A percentile compares a stretch with the other conserved stretches of the same genome.
Conservation (phyloP, 2,113 vertebrate species). For the Cettia cetti region DNA sequence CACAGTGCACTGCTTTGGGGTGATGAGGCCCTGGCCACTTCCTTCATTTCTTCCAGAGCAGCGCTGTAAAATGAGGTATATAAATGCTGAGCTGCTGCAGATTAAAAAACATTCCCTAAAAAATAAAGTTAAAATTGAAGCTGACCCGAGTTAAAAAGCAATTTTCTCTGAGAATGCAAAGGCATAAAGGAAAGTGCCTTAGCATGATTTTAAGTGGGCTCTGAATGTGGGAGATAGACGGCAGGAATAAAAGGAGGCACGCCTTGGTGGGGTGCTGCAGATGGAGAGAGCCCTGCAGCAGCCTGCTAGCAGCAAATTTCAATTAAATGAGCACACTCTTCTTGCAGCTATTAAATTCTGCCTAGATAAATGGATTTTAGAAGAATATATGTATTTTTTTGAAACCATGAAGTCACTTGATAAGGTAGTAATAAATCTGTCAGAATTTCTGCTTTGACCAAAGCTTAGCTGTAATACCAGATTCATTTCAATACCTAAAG, state of each 20-base stretch:
- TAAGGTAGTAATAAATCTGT: conserved; percentile 65
- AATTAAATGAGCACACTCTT: conserved; percentile 63
- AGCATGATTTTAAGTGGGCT: conserved; percentile 53
- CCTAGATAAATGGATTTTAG: conserved; percentile 66
- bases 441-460: conserved; percentile 56
- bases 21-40: neutral
- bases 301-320: conserved; percentile 48
- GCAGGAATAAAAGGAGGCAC: neutral
- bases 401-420: conserved; percentile 61
- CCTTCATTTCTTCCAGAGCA: conserved; percentile 17
- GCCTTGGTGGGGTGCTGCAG: conserved; percentile 1
- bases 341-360: conserved; percentile 45
- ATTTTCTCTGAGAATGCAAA: conserved; percentile 60
- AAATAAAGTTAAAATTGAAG: conserved; percentile 62
- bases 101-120: conserved; percentile 55
- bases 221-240: conserved; percentile 2
- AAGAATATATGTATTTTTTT: conserved; percentile 61
- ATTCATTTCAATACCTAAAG: conserved; percentile 67
- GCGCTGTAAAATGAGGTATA: neutral
- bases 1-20: neutral
- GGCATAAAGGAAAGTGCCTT: conserved; percentile 54
- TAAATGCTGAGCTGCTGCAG: conserved; percentile 38
- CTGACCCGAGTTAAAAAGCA: conserved; percentile 64
- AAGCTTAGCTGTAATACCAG: conserved; percentile 45
- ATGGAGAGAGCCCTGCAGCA: conserved; percentile 15